Evolutionary conservation across 2,888 invertebrate species (phyloP), one percentile per base, ranked within the genome.

Genomic region (Copidosoma aretas): DNA sequence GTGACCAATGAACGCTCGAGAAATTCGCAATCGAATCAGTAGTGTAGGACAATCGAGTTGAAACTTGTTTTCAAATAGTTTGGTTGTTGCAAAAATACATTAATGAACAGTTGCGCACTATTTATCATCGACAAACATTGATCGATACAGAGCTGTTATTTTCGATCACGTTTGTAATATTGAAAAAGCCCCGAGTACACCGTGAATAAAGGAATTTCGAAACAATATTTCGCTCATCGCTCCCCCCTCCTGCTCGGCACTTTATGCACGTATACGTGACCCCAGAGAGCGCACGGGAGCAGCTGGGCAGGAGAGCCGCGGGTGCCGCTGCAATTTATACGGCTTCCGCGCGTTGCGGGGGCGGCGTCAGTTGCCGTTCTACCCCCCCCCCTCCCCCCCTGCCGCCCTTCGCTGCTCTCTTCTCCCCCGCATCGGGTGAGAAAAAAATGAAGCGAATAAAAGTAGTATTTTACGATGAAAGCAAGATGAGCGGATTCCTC

Each of bases 271-370:
- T 46, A 46, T 17, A 25, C 51, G 54, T 32, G 53, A 41, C 52
- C 41, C 25, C n/a, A n/a, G n/a, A 19, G 53, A 5, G 21, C 25
- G 21, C 19, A 41, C 32, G 19, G 8, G 21, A 43, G 54, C 53
- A 32, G 21, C 24, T 41, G 52, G 24, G 52, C 22, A 21, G 10
- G n/a, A 14, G 52, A 19, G 52, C 54, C 32, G 17, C 56, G 32
- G 24, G 59, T 56, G 64, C 41, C 17, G 39, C 43, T 58, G 54
- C 67, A 72, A 72, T 73, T 73, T 68, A 67, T 71, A 66, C 43
- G 62, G 59, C 58, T 68, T 73, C 68, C 70, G 64, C 62, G 65
- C 32, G 32, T 32, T 32, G 41, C 54, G 62, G 61, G 51, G 49
- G 46, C 64, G 19, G 25, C 59, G 61, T 39, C 59, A 25, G n/a